Percentiles rank a stretch among this genome's conserved stretches.
These are phyloP conservation scores for Timandra comae DNA, from an alignment of 2,888 invertebrate genomes.

Conservation along the genomic window DNA sequence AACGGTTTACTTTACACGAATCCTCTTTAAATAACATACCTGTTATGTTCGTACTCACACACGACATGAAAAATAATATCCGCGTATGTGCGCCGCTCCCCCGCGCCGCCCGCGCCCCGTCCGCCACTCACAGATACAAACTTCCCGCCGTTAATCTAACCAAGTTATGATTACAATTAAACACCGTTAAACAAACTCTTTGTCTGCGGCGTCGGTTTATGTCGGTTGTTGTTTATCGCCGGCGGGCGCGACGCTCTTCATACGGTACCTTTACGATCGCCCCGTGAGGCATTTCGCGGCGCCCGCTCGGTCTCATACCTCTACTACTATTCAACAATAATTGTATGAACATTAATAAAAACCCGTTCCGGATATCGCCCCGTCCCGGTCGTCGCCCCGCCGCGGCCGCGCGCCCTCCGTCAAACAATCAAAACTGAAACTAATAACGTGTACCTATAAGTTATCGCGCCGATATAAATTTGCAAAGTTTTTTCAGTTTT, in stretches of 20 bases:
- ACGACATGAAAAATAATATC: no score
- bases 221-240: background rate
- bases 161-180: conserved; percentile 14
- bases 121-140: background rate
- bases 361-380: no score
- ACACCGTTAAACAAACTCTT: conserved; percentile 1
- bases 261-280: no score
- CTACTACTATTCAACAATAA: no score
- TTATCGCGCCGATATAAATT: conserved; percentile 22
- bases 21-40: background rate
- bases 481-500: conserved; percentile 18
- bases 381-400: no score
- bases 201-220: background rate
- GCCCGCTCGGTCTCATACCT: no score
- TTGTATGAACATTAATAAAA: no score
- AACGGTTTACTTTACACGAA: background rate
- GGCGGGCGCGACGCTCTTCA: background rate
- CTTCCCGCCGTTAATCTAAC: conserved; percentile 8
- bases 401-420: background rate
- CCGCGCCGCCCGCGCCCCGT: background rate
- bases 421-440: no score
- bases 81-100: background rate
- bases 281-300: no score
- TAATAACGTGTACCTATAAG: conserved; percentile 1
- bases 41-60: no score